These are phyloP conservation scores for Mythimna impura DNA, from an alignment of 2,888 invertebrate genomes.

Conservation along the genomic window DNA sequence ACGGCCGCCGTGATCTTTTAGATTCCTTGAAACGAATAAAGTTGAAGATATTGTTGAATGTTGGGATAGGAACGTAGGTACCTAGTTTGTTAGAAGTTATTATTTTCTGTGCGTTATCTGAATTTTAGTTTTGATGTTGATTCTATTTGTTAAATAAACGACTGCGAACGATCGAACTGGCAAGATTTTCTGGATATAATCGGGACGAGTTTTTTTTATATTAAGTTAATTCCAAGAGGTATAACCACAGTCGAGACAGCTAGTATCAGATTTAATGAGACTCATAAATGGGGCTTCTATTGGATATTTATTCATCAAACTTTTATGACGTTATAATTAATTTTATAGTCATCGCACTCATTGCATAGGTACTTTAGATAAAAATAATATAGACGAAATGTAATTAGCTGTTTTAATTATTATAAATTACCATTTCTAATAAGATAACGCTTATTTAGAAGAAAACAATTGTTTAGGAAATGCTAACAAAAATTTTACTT, in stretches of 20 bases:
- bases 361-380: conserved; percentile 23
- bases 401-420: conserved; percentile 22
- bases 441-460: not conserved
- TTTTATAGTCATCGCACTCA: conserved; percentile 17
- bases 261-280: conserved; percentile 9
- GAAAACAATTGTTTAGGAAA: not conserved
- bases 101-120: conserved; percentile 7
- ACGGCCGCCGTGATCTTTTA: conserved; percentile 43
- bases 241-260: not conserved
- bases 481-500: conserved; percentile 3
- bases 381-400: conserved; percentile 19
- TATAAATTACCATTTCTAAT: conserved; percentile 13
- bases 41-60: conserved; percentile 17
- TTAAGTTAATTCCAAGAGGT: conserved; percentile 1
- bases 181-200: conserved; percentile 4
- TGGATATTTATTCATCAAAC: conserved; percentile 10
- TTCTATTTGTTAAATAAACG: conserved; percentile 8
- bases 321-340: conserved; percentile 31
- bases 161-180: not conserved
- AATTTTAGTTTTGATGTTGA: not conserved
- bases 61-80: conserved; percentile 4
- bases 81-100: conserved; percentile 10
- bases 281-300: conserved; percentile 8
- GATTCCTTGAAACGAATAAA: conserved; percentile 27
- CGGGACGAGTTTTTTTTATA: not conserved